Evolutionary conservation across 2,113 vertebrate species (phyloP), one percentile per base, ranked within the genome.

Genomic region (Boleophthalmus pectinirostris): DNA sequence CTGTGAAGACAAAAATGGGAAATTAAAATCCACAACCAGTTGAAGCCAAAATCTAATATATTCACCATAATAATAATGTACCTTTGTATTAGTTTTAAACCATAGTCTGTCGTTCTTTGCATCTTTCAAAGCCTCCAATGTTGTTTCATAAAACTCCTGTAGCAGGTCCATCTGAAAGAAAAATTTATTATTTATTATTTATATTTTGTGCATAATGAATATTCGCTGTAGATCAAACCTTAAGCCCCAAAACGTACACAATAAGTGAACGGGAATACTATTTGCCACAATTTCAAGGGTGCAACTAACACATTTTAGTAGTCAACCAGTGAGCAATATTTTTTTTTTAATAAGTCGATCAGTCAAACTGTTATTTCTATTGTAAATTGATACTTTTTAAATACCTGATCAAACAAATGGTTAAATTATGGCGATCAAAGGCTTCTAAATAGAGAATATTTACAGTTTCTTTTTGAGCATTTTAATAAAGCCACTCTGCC

Each of bases 11-110:
- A 5, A 75, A 45, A 15, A 65, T 49, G 13, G 43, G 38, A 29
- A 56, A 60, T 2, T 2, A 7, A 46, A 15, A 68, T 15, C 11
- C 49, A 12, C 24, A 0, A 66, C 13, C 2, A 65, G 1, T 2
- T 46, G 9, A 38, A 66, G n/a, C 16, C 35, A 10, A 5, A 11
- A 58, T 47, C n/a, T 1, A 4, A 63, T n/a, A 0, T 18, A 18
- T 2, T 3, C 1, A 24, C 9, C 5, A 29, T 2, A 15, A 5
- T 1, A 14, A 51, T 15, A 64, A 1, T 93, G 91, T 95, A 99
- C 98, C 97, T 99, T 99, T 89, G 98, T 99, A 91, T 99, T 99
- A 67, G 98, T 99, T 92, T 99, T 99, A 94, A 99, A 99, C 98
- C 98, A 98, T 82, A 98, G 94, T 91, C 97, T 94, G 91, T 98